These are phyloP conservation scores for Rhombomys opimus DNA, from an alignment of 2,113 vertebrate genomes.

Conservation along the genomic window DNA sequence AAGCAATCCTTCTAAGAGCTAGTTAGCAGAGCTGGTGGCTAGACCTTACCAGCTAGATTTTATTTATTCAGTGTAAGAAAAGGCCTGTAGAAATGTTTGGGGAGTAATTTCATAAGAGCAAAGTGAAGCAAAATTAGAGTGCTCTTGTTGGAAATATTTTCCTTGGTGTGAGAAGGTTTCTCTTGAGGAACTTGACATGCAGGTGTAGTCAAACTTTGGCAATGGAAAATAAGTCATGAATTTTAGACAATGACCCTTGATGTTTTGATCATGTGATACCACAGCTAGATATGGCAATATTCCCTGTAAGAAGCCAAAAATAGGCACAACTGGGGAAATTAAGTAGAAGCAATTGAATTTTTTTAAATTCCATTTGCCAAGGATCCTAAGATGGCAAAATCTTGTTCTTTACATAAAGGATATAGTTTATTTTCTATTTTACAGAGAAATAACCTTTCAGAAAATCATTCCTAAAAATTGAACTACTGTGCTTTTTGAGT, in stretches of 20 bases:
- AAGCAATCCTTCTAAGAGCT: slow-evolving; percentile 25
- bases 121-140: slow-evolving; percentile 81
- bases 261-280: slow-evolving; percentile 12
- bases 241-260: slow-evolving; percentile 46
- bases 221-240: slow-evolving; percentile 55
- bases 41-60: slow-evolving; percentile 70
- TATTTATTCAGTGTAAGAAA: slow-evolving; percentile 74
- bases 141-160: slow-evolving; percentile 70
- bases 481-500: slow-evolving; percentile 9
- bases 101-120: slow-evolving; percentile 75
- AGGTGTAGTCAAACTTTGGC: slow-evolving; percentile 60
- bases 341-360: background rate
- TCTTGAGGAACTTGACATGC: slow-evolving; percentile 38
- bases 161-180: slow-evolving; percentile 64
- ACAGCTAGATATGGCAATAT: slow-evolving; percentile 1
- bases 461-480: slow-evolving; percentile 59
- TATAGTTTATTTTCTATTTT: background rate
- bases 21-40: slow-evolving; percentile 43
- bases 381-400: slow-evolving; percentile 24
- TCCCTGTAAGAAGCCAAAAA: slow-evolving; percentile 39
- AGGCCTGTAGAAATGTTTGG: slow-evolving; percentile 47
- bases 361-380: background rate
- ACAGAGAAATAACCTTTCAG: slow-evolving; percentile 59
- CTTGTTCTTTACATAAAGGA: background rate
- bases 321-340: slow-evolving; percentile 37